phyloP scores from a whole-genome alignment of 2,797 vertebrate species.

The Anableps anableps region DNA sequence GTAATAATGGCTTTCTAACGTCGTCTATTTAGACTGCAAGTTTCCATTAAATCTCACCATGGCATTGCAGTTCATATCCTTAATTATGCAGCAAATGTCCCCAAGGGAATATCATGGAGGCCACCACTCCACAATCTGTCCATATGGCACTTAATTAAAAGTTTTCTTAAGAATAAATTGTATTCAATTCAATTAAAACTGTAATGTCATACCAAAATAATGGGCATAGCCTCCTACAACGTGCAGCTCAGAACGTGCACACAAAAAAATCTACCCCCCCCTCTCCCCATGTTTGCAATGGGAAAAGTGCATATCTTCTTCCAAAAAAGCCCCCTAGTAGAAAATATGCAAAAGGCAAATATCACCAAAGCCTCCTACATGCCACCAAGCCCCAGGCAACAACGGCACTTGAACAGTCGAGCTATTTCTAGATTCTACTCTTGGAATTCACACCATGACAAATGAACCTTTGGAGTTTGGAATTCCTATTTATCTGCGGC shows the following conservation, averaged over 20 bases:
- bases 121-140: constrained; percentile 85
- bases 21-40: constrained; percentile 82
- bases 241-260: constrained; percentile 73
- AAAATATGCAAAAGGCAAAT: constrained; percentile 87
- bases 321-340: constrained; percentile 74
- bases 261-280: constrained; percentile 46
- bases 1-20: constrained; percentile 80
- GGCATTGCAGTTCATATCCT: constrained; percentile 89
- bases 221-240: constrained; percentile 81
- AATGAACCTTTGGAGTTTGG: constrained; percentile 87
- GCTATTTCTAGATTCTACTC: constrained; percentile 88
- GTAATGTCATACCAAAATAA: constrained; percentile 88
- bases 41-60: constrained; percentile 85
- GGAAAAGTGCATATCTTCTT: constrained; percentile 79
- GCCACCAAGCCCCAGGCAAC: constrained; percentile 83
- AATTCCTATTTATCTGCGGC: constrained; percentile 86
- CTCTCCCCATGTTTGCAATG: constrained; percentile 76
- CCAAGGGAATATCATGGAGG: constrained; percentile 83
- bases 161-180: constrained; percentile 90
- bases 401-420: constrained; percentile 81
- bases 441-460: constrained; percentile 88
- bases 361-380: constrained; percentile 89
- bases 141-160: constrained; percentile 90
- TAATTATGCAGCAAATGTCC: constrained; percentile 87
- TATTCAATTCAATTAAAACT: constrained; percentile 89